Evolutionary conservation across 1,140 invertebrate genomes (phyloP), one percentile per base, ranked within the genome.

Genomic region (Triops cancriformis): DNA sequence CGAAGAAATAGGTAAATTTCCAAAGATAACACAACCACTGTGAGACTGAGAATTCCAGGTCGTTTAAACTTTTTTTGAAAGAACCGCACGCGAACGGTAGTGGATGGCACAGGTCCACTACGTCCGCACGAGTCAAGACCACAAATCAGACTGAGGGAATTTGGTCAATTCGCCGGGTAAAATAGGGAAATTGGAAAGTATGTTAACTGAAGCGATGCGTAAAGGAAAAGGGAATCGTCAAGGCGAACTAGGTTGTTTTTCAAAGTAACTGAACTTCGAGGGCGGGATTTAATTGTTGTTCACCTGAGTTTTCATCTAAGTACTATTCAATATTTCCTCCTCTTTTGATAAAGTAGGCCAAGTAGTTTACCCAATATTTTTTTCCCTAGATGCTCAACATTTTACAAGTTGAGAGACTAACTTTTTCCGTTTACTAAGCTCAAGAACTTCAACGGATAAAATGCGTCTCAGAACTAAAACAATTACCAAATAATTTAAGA

Each of bases 101-200:
- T 6, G 7, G n/a, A 64, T 23, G 14, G 14, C 51, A 18, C 23
- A 64, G 51, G 31, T 4, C 31, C 31, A 37, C 51, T 23, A 64
- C 51, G 51, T 64, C 14, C 51, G n/a, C n/a, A 64, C 51, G 51
- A 23, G 14, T n/a, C 23, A 64, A 64, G 51, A 23, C 23, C 51
- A 64, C 18, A 64, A 64, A 64, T 64, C 51, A 64, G 51, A 64
- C 51, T 64, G 51, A 64, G 51, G 51, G n/a, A 64, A n/a, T 64
- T 64, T 64, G 3, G 31, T 37, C 31, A 37, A 37, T 64, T 64
- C 51, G 6, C 23, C 51, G 10, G n/a, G 14, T 64, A 64, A 64
- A 64, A 64, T n/a, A 64, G 51, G 51, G 51, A 64, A 64, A 64
- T n/a, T 64, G 51, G 51, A 64, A 64, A 64, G 51, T 64, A 64